These are phyloP conservation scores for Platysternon megacephalum DNA, from an alignment of 2,113 vertebrate genomes.

Conservation along the genomic window DNA sequence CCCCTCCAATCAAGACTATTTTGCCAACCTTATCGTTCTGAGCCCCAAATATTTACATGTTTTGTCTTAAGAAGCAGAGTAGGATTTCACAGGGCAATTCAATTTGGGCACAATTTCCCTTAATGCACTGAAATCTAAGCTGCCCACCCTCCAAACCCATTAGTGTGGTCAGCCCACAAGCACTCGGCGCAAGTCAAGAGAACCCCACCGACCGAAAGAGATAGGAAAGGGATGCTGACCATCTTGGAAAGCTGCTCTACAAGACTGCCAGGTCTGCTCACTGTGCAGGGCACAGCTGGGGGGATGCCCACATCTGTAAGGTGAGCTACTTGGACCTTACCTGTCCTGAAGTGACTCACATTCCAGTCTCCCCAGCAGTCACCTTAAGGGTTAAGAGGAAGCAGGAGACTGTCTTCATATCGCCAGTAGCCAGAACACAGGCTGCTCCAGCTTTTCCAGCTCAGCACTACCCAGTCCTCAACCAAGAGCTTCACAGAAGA, in stretches of 20 bases:
- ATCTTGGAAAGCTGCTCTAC: background rate
- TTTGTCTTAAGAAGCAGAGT: constrained; percentile 91
- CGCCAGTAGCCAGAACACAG: background rate
- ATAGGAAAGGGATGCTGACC: background rate
- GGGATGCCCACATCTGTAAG: background rate
- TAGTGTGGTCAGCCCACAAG: constrained; percentile 6
- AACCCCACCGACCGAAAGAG: background rate
- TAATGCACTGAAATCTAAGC: constrained; percentile 83
- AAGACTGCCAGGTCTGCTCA: background rate
- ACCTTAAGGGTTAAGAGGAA: background rate
- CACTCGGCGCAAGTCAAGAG: constrained; percentile 18
- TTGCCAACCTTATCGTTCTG: constrained; percentile 91
- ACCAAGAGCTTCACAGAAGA: background rate
- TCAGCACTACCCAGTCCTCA: background rate
- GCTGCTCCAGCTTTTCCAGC: background rate
- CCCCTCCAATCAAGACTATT: constrained; percentile 90
- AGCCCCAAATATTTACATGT: constrained; percentile 98
- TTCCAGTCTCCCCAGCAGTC: background rate
- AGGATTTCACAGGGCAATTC: constrained; percentile 88
- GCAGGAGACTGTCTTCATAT: background rate
- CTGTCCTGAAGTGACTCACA: background rate
- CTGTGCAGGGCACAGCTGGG: background rate
- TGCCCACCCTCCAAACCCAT: constrained; percentile 66
- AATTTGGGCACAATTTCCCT: constrained; percentile 81
- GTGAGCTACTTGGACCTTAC: background rate